A percentile compares a stretch with the other conserved stretches of the same genome.
Conservation (phyloP, 2,797 vertebrate species). For the Sphaeramia orbicularis region DNA sequence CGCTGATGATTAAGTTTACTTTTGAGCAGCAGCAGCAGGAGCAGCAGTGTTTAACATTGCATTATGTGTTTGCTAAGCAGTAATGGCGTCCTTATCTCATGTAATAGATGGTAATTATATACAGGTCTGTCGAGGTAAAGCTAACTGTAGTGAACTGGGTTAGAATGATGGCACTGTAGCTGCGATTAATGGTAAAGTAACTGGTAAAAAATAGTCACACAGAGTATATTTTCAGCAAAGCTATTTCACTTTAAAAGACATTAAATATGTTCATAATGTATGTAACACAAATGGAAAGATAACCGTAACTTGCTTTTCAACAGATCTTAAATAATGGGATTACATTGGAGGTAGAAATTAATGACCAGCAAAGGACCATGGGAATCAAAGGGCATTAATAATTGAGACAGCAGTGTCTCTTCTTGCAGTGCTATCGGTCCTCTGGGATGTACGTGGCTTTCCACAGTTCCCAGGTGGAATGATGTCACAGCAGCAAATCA, state of each 20-base stretch:
- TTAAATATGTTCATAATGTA: conserved; percentile 2
- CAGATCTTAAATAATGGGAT: conserved; percentile 10
- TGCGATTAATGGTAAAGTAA: conserved; percentile 7
- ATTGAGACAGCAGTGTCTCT: conserved; percentile 22
- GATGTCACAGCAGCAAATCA: conserved; percentile 56
- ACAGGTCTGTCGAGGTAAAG: background rate
- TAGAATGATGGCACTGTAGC: background rate
- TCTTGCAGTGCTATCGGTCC: conserved; percentile 9
- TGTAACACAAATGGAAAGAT: background rate
- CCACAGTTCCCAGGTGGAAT: conserved; percentile 41
- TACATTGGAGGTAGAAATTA: conserved; percentile 26
- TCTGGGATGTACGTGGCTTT: conserved; percentile 14
- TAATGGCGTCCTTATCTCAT: conserved; percentile 24
- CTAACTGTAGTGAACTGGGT: background rate
- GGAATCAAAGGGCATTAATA: conserved; percentile 41
- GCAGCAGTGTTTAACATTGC: conserved; percentile 38
- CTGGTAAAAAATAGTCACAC: background rate
- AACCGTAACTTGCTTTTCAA: background rate
- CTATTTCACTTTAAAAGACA: background rate
- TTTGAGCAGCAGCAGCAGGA: conserved; percentile 17
- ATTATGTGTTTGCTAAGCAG: conserved; percentile 29
- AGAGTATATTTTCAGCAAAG: background rate
- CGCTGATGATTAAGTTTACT: conserved; percentile 14
- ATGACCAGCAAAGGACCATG: conserved; percentile 32
- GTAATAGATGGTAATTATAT: conserved; percentile 41